Conservation (phyloP, 1,140 invertebrate genomes). For the Drosophila novamexicana region DNA sequence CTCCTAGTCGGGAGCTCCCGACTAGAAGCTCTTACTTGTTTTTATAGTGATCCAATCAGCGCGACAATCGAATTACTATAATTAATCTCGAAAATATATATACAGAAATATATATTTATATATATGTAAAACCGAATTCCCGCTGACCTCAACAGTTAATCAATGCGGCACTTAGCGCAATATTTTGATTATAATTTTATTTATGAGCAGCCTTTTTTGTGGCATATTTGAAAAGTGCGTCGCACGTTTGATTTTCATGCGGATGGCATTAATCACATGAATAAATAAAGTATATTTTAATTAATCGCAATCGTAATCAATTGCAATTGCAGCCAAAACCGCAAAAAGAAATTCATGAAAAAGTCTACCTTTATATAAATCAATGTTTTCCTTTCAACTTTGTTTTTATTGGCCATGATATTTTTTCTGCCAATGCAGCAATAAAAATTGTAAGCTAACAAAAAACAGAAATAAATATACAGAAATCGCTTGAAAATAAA, state of each 20-base stretch:
- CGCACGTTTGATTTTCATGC: slow-evolving; percentile 24
- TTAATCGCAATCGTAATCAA: slow-evolving; percentile 68
- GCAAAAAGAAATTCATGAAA: slow-evolving; percentile 24
- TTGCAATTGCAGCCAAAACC: slow-evolving; percentile 29
- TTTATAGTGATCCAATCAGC: slow-evolving; percentile 16
- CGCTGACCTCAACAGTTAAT: slow-evolving; percentile 39
- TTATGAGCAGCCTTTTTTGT: slow-evolving; percentile 39
- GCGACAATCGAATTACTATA: slow-evolving; percentile 10
- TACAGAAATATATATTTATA: not conserved
- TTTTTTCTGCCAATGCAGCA: slow-evolving; percentile 69
- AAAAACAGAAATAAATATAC: slow-evolving; percentile 11
- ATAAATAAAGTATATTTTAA: slow-evolving; percentile 43
- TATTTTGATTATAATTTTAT: slow-evolving; percentile 65
- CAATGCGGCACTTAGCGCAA: slow-evolving; percentile 45
- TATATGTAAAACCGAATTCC: slow-evolving; percentile 4
- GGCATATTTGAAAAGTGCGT: slow-evolving; percentile 13
- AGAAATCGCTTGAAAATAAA: slow-evolving; percentile 19
- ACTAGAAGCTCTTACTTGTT: not conserved
- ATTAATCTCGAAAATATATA: not conserved
- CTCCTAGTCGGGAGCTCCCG: no score
- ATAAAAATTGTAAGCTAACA: slow-evolving; percentile 40
- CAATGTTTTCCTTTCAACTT: slow-evolving; percentile 23
- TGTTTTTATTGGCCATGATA: slow-evolving; percentile 12
- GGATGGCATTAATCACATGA: slow-evolving; percentile 70
- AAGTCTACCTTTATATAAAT: slow-evolving; percentile 45